A percentile compares a stretch with the other conserved stretches of the same genome.
These are phyloP conservation scores for Thelaira solivaga DNA, from an alignment of 2,888 invertebrate genomes.

Conservation along the genomic window DNA sequence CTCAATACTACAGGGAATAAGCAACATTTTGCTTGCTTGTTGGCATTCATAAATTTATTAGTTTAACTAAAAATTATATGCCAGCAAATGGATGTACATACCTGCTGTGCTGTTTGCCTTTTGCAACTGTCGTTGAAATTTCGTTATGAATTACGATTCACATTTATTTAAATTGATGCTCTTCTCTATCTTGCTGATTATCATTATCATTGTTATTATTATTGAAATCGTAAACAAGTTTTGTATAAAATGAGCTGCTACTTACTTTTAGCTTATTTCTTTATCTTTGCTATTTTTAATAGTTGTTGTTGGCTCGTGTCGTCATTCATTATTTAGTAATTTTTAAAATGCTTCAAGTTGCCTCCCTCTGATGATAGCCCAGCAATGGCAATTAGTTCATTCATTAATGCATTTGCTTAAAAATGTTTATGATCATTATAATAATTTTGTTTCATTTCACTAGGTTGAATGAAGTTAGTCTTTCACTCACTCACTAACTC, in stretches of 20 bases:
- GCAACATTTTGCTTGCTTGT: too few species aligned
- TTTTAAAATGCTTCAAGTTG: not conserved
- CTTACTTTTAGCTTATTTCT: not conserved
- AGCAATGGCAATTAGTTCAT: conserved; percentile 36
- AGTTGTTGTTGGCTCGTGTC: too few species aligned
- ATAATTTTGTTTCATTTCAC: not conserved
- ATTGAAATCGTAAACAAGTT: conserved; percentile 5
- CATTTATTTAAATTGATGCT: too few species aligned
- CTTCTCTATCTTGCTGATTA: too few species aligned
- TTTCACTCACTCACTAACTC: not conserved
- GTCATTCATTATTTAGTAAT: not conserved
- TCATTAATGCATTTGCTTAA: conserved; percentile 38
- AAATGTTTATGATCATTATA: conserved; percentile 23
- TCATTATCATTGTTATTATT: conserved; percentile 25
- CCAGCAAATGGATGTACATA: too few species aligned
- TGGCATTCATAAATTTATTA: too few species aligned
- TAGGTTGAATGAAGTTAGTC: not conserved
- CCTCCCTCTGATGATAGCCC: conserved; percentile 35
- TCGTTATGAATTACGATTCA: too few species aligned
- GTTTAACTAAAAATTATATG: too few species aligned
- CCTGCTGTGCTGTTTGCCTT: too few species aligned
- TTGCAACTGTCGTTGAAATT: too few species aligned
- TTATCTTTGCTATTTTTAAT: not conserved
- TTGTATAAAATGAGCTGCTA: too few species aligned
- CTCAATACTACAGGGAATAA: conserved; percentile 36